phyloP scores from a whole-genome alignment of 2,888 invertebrate genomes.

The Melanostoma mellinum region DNA sequence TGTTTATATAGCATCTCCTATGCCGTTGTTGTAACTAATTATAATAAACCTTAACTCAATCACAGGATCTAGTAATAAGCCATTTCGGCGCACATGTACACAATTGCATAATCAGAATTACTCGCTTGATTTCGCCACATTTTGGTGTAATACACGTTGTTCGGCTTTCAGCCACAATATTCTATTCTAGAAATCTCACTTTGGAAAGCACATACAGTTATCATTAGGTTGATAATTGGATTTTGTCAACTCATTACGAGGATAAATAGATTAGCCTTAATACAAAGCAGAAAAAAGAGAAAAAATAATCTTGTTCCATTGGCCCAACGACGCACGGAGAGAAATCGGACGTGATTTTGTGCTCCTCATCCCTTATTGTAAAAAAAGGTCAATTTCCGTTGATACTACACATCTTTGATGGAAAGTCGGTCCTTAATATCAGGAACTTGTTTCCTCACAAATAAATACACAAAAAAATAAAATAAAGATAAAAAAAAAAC shows the following conservation, averaged over 20 bases:
- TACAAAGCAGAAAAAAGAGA: too few species aligned
- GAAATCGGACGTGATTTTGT: neutral
- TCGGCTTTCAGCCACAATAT: neutral
- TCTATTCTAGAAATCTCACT: neutral
- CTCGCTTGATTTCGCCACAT: constrained; percentile 7
- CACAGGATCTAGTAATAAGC: constrained; percentile 11
- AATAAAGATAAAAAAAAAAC: constrained; percentile 29
- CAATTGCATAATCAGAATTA: neutral
- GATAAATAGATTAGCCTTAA: constrained; percentile 22
- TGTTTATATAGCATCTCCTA: neutral
- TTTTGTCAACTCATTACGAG: constrained; percentile 27
- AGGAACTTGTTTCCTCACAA: constrained; percentile 29
- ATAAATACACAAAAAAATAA: constrained; percentile 23
- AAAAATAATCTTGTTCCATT: too few species aligned
- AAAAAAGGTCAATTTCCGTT: constrained; percentile 64
- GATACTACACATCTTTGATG: constrained; percentile 26
- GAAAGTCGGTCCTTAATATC: constrained; percentile 30
- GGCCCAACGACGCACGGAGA: too few species aligned
- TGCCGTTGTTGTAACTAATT: constrained; percentile 23
- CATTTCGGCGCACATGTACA: constrained; percentile 33
- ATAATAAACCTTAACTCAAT: constrained; percentile 59
- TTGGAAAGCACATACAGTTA: neutral
- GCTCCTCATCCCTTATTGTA: constrained; percentile 3
- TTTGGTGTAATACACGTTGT: neutral
- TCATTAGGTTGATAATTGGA: constrained; percentile 5